Percentiles rank a stretch among this genome's conserved stretches.
Conservation (phyloP, 2,797 vertebrate genomes). For the Danio kyathit region DNA sequence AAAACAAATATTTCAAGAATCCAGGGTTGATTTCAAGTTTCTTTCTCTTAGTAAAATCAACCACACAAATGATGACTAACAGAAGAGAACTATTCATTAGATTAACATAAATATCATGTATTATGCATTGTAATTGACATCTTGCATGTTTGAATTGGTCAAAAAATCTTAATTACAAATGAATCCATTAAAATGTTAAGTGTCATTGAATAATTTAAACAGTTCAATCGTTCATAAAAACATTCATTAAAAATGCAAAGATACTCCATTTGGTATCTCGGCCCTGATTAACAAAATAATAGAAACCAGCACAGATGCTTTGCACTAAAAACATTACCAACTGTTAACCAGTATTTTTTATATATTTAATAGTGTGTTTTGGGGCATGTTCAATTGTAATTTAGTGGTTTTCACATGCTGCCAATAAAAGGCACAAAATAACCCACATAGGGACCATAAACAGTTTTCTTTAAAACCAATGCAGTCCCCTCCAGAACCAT, state of each 20-base stretch:
- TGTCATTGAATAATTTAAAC: background rate
- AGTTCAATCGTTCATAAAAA: background rate
- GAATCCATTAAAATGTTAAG: background rate
- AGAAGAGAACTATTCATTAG: background rate
- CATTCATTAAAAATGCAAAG: background rate
- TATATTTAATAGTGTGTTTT: too few species aligned
- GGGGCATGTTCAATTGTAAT: too few species aligned
- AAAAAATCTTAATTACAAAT: background rate
- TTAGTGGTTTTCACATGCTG: too few species aligned
- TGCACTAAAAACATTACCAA: too few species aligned
- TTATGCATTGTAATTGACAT: background rate
- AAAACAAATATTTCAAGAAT: too few species aligned
- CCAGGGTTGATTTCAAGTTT: background rate
- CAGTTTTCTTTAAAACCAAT: too few species aligned
- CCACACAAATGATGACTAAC: background rate
- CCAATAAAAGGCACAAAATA: too few species aligned
- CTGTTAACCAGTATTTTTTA: too few species aligned
- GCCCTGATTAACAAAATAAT: too few species aligned
- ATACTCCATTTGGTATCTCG: background rate
- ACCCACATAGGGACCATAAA: too few species aligned
- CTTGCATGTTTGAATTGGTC: background rate
- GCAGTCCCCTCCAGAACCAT: too few species aligned
- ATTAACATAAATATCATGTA: background rate
- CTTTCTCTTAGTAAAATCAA: background rate
- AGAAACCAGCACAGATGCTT: too few species aligned